phyloP scores from a whole-genome alignment of 2,888 invertebrate genomes.

The Spodoptera littoralis region DNA sequence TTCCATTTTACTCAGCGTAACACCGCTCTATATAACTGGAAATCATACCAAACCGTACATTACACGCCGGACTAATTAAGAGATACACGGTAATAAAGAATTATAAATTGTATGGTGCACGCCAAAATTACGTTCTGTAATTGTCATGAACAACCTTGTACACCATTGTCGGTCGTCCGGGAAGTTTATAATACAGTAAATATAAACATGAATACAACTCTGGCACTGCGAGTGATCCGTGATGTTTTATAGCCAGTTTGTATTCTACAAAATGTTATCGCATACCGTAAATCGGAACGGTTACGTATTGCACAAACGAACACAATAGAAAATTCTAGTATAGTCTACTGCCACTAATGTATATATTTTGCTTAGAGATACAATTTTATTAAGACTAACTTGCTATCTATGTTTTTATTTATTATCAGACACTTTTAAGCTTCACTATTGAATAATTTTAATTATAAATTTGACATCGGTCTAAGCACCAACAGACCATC shows the following conservation, averaged over 20 bases:
- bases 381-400: constrained; percentile 6
- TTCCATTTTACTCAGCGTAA: background rate
- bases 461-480: too few relatives aligned
- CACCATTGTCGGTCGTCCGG: constrained; percentile 62
- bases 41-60: constrained; percentile 28
- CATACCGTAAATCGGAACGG: constrained; percentile 54
- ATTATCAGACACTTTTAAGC: too few relatives aligned
- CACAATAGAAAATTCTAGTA: constrained; percentile 39
- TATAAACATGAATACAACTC: constrained; percentile 31
- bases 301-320: constrained; percentile 45
- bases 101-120: constrained; percentile 37
- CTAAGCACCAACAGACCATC: too few relatives aligned
- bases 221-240: constrained; percentile 31
- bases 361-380: constrained; percentile 1
- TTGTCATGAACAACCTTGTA: constrained; percentile 57
- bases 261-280: constrained; percentile 60
- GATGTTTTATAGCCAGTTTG: constrained; percentile 53
- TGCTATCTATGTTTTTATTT: too few relatives aligned
- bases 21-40: constrained; percentile 7
- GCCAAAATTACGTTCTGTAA: constrained; percentile 42
- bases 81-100: constrained; percentile 34
- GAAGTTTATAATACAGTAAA: constrained; percentile 53
- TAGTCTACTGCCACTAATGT: constrained; percentile 6
- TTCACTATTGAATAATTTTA: too few relatives aligned
- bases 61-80: constrained; percentile 39